Base-by-base conservation (phyloP, 2,113 vertebrate species). In the Zapornia atra region DNA sequence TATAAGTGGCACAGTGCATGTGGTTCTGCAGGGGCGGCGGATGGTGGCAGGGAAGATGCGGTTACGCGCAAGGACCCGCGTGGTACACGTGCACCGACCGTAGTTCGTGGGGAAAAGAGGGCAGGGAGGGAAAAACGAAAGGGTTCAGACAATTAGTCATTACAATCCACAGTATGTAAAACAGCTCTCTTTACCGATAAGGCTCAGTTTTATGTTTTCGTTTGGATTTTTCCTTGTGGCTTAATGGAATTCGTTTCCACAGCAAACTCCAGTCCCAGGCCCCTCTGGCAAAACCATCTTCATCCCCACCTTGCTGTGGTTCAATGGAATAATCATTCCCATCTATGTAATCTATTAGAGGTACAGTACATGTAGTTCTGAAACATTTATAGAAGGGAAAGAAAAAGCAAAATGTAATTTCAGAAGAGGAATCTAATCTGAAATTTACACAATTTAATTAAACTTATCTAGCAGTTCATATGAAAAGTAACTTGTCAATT, bases 291-390 rank as follows among this genome's bases (percentile, higher is more conserved):
- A 99, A 98, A 82, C 99, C 99, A 97, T 99, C 99, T 98, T 99
- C 99, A 96, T 99, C 99, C 83, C 99, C 99, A 91, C 99, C 99
- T 98, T 99, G 99, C 98, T 99, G 99, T 33, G 99, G 98, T 97
- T 99, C 99, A 98, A 99, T 98, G 98, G 98, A 99, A 98, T 99
- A 99, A 97, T 99, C 99, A 98, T 99, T 99, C 97, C 99, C 99
- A 98, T 99, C 99, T 99, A 99, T 99, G 98, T 99, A 99, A 98
- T 99, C 99, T 99, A 99, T 99, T 98, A 99, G 98, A 86, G 99
- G 99, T 94, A 99, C 99, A 98, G 99, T 99, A 98, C 99, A 99
- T 97, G 99, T 98, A 97, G 99, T 99, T 99, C 99, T 99, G 99
- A 98, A 99, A 98, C 95, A 98, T 98, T 98, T 98, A 96, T 73